Base-by-base conservation (phyloP, 2,888 invertebrate species). In the Leptopilina myrica region DNA sequence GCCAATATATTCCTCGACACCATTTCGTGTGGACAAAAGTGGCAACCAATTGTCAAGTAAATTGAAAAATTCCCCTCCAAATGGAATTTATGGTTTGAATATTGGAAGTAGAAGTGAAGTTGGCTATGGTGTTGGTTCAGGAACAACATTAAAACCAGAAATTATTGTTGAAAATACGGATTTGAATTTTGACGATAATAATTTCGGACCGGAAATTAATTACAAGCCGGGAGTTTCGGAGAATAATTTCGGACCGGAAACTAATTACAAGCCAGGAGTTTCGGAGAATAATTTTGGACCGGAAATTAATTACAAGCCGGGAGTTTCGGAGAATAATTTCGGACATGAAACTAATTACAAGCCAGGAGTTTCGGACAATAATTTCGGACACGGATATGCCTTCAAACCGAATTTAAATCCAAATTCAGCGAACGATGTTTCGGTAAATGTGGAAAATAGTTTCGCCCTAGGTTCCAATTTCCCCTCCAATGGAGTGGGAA, bases 181-280 rank as follows among this genome's bases (percentile, higher is more conserved):
- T 49, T 9, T 11, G 4, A 49, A 49, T 49, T 49, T 49, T 49
- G 49, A 2, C 49, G 49, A 2, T 12, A 49, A 12, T 43, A 43
- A 43, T 7, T 43, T 7, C 7, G 7, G 7, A 43, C 81, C 12
- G 69, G 59, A 43, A 49, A 46, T 65, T 81, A 79, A 15, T 26
- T 67, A 33, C 33, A 33, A 33, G 33, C 33, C 33, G 33, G 33
- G 33, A 33, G 5, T 33, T 49, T 49, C 11, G 12, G 49, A 11
- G 12, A 49, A 11, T 43, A 43, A 43, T 8, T 43, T 8, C 8
- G 8, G 33, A 33, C 33, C 33, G 33, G 33, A 3, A 33, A 33
- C 3, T 33, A 33, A 33, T 33, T 33, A 33, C 33, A 33, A 33
- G 33, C 33, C 33, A 3, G 33, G 3, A 33, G 3, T 33, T 33